Percentiles rank a stretch among this genome's conserved stretches.
phyloP scores from a whole-genome alignment of 53 echinoderm and acorn worm genomes.

The Temnopleurus reevesii region DNA sequence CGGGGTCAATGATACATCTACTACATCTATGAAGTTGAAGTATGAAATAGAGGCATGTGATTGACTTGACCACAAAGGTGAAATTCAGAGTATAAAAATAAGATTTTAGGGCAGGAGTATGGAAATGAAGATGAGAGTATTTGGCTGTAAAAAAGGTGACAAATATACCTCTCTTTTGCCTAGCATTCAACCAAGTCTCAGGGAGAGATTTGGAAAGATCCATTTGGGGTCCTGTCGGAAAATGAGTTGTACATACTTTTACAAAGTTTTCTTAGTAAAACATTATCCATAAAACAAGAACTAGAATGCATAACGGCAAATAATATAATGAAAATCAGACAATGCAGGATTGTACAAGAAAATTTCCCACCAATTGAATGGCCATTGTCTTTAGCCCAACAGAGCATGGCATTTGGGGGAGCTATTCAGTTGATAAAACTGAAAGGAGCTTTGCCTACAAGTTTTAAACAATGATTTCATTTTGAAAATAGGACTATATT shows the following conservation, averaged over 20 bases:
- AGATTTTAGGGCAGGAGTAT: neutral
- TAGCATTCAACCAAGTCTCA: conserved; percentile 15
- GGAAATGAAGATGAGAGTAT: neutral
- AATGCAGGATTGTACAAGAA: too few relatives aligned
- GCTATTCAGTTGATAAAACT: neutral
- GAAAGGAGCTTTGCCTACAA: neutral
- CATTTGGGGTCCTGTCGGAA: neutral
- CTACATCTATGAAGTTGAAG: too few relatives aligned
- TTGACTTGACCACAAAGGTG: neutral
- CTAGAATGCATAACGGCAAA: too few relatives aligned
- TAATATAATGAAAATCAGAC: too few relatives aligned
- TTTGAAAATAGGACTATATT: neutral
- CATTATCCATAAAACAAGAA: too few relatives aligned
- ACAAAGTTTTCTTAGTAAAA: too few relatives aligned
- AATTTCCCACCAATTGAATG: neutral
- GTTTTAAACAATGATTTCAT: neutral
- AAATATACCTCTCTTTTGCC: conserved; percentile 27
- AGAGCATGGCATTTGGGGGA: neutral
- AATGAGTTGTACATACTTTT: too few relatives aligned
- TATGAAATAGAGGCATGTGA: neutral
- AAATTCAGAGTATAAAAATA: neutral
- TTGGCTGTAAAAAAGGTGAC: neutral
- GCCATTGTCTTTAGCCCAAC: neutral
- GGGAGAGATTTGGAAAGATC: conserved; percentile 14
- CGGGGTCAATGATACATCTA: too few relatives aligned